Conservation (phyloP, 1,140 invertebrate genomes). For the Parapsyche elsis region DNA sequence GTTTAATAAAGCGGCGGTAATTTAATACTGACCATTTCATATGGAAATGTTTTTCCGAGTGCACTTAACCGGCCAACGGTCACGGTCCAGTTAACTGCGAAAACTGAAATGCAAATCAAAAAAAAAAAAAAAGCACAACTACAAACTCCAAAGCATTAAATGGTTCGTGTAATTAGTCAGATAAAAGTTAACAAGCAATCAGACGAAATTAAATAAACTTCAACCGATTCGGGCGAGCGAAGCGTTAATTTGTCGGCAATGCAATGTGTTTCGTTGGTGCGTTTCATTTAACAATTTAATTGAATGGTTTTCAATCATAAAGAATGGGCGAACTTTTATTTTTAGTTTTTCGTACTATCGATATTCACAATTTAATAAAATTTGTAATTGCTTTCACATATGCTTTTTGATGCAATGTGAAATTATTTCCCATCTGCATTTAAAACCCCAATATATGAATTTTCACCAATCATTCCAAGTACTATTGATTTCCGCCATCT, state of each 20-base stretch:
- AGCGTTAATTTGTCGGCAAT: background rate
- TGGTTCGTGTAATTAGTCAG: conserved; percentile 28
- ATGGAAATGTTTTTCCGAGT: background rate
- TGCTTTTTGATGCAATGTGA: too few species aligned
- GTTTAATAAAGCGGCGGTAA: too few species aligned
- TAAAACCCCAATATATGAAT: too few species aligned
- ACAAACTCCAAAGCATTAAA: background rate
- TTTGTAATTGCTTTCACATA: too few species aligned
- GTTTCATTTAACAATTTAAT: too few species aligned
- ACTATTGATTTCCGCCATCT: background rate
- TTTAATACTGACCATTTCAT: background rate
- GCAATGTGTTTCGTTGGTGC: background rate
- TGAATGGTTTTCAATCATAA: too few species aligned
- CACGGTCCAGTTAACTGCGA: conserved; percentile 17
- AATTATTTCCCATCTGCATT: too few species aligned
- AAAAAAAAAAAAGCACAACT: background rate
- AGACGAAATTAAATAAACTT: conserved; percentile 22
- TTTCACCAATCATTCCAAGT: too few species aligned
- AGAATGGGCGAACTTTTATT: too few species aligned
- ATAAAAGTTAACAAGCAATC: conserved; percentile 30
- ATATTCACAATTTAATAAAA: too few species aligned
- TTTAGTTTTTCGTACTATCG: too few species aligned
- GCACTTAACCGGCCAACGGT: background rate
- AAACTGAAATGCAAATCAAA: background rate
- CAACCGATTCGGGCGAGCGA: background rate